Base-by-base conservation (phyloP, 2,888 invertebrate species). In the Drosophila acutilabella region DNA sequence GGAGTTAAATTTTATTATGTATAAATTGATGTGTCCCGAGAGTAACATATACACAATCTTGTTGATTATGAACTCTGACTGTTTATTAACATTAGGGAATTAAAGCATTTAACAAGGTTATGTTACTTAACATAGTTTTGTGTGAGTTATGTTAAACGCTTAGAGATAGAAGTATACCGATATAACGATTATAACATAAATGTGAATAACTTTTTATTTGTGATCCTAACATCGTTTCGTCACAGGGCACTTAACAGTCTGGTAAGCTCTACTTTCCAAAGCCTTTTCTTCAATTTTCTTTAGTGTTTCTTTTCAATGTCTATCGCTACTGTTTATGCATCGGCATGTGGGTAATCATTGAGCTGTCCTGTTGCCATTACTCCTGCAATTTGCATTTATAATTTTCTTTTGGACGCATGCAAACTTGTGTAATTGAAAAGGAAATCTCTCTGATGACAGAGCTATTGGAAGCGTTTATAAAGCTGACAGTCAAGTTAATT, bases 361-460 rank as follows among this genome's bases (percentile, higher is more conserved):
- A 65, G 78, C 66, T 78, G 59, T 53, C 64, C 64, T 48, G 65
- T 40, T 56, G 62, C 51, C 42, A 51, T 54, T 56, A 58, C 56
- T 74, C 58, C 57, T 68, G 70, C 78, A 81, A 83, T 81, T 77
- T 85, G 71, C 83, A 85, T 82, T 64, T 66, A 53, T 79, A 74
- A 84, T 80, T 79, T 64, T 26, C 38, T 41, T 20, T 1, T 26
- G 18, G 38, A 30, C 23, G 41, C 56, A 14, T 20, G 6, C 7
- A 7, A 5, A 48, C 14, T 18, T 40, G 2, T 64, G 41, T 41
- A 36, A 66, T 51, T 14, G 8, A 18, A 42, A 51, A 23, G 51
- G 4, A 62, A 52, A 66, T 42, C 60, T 20, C 41, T 53, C 11
- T 51, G 70, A 58, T 73, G 50, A 69, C 59, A 66, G 62, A 48